Evolutionary conservation across 2,797 vertebrate species (phyloP).

Genomic region (Phoebastria nigripes): DNA sequence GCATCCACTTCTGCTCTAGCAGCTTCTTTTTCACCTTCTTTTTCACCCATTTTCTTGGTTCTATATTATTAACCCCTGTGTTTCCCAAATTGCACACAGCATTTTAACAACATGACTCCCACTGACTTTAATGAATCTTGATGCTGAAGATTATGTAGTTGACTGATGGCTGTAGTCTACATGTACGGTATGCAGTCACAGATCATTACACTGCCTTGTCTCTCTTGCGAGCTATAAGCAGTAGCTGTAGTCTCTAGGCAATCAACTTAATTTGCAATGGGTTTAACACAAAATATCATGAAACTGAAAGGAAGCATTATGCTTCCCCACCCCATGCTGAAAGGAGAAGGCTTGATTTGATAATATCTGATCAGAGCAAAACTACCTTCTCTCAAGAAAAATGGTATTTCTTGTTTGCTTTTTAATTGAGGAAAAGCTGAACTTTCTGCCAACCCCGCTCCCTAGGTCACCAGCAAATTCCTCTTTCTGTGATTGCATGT

Average conservation of each 20-base stretch:
- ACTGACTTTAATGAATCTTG: constrained; percentile 62
- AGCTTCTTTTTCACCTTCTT: neutral
- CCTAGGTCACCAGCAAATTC: neutral
- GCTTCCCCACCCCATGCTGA: neutral
- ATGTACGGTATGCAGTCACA: constrained; percentile 34
- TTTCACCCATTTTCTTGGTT: neutral
- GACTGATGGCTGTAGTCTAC: constrained; percentile 60
- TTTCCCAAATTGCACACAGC: neutral
- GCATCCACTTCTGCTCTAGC: neutral
- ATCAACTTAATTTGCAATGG: constrained; percentile 46
- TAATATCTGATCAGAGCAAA: neutral
- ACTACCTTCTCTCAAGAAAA: neutral
- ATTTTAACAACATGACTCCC: constrained; percentile 27
- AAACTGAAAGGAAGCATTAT: constrained; percentile 9
- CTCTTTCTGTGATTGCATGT: neutral
- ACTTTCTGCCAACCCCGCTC: neutral
- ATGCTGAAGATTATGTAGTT: constrained; percentile 59
- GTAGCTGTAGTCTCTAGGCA: constrained; percentile 49
- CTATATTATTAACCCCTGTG: constrained; percentile 31
- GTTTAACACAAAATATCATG: constrained; percentile 31
- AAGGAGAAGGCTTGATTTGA: neutral
- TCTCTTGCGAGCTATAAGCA: constrained; percentile 8
- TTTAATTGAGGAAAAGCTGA: neutral
- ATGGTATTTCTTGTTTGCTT: neutral
- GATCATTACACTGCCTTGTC: constrained; percentile 59